These are phyloP conservation scores for Magallana nippona DNA, from an alignment of 2,888 invertebrate species.

Conservation along the genomic window DNA sequence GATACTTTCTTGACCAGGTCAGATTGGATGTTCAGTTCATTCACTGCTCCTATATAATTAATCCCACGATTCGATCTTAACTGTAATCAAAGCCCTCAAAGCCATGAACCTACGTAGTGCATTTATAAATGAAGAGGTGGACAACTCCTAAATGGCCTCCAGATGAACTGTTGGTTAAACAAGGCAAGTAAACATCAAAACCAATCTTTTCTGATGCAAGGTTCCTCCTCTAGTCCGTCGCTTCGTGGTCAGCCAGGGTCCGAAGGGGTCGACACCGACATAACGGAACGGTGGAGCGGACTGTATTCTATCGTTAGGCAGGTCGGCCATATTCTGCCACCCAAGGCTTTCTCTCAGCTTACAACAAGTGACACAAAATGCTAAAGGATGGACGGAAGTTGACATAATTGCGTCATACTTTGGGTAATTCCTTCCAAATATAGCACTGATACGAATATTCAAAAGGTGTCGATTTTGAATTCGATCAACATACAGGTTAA, in stretches of 20 bases:
- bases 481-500: too few species aligned
- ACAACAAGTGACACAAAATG: slow-evolving; percentile 23
- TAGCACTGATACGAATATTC: too few species aligned
- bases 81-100: slow-evolving; percentile 42
- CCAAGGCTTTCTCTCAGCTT: slow-evolving; percentile 29
- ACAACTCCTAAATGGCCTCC: slow-evolving; percentile 7
- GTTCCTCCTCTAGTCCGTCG: slow-evolving; percentile 16
- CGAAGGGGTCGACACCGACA: slow-evolving; percentile 48
- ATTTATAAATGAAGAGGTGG: slow-evolving; percentile 30
- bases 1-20: slow-evolving; percentile 40
- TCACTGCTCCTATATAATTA: slow-evolving; percentile 46
- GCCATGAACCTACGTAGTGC: slow-evolving; percentile 43
- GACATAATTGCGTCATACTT: too few species aligned
- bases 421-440: too few species aligned
- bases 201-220: background rate
- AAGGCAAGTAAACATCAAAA: slow-evolving; percentile 10
- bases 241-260: background rate
- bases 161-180: too few species aligned
- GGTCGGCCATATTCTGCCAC: slow-evolving; percentile 41
- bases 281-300: slow-evolving; percentile 45
- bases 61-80: slow-evolving; percentile 47
- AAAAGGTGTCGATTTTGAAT: too few species aligned
- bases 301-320: slow-evolving; percentile 40
- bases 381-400: too few species aligned
- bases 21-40: slow-evolving; percentile 29